Evolutionary conservation across 2,113 vertebrate genomes (phyloP), one percentile per base, ranked within the genome.

Genomic region (Oreochromis niloticus): DNA sequence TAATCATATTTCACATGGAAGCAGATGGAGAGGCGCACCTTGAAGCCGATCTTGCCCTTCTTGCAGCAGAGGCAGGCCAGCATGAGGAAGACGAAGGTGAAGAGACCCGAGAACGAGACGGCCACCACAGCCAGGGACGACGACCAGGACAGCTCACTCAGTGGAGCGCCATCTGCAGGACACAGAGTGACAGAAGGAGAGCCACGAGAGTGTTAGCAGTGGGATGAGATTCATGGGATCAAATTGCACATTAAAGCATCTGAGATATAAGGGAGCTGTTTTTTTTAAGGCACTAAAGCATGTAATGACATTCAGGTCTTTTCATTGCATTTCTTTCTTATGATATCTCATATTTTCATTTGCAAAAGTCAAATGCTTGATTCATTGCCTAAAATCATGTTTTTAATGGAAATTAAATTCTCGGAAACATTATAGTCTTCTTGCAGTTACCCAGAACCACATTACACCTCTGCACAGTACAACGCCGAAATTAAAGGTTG

Each of bases 41-140:
- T 99, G 95, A 99, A 99, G 91, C 98, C 97, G 2, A 97, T 96
- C 87, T 97, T 96, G 11, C 97, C 96, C 93, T 97, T 98, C 97
- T 98, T 99, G 95, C 98, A 99, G 97, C 98, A 99, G 95, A 99
- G 93, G 83, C 98, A 99, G 91, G 97, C 97, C 97, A 99, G 92
- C 98, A 98, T 98, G 97, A 99, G 97, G 97, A 98, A 98, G 92
- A 98, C 95, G 89, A 98, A 96, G 13, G 97, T 97, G 96, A 98
- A 97, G 95, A 98, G 97, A 7, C 98, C 98, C 0, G 97, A 98
- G 92, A 98, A 97, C 59, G 98, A 99, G 91, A 98, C 95, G 0
- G 97, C 97, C 88, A 98, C 98, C 16, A 99, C 97, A 0, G 97
- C 97, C 86, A 99, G 96, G 13, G 98, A 98, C 3, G 98, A 98